These are phyloP conservation scores for Rhopalosiphum maidis DNA, from an alignment of 1,140 invertebrate genomes.

Conservation along the genomic window DNA sequence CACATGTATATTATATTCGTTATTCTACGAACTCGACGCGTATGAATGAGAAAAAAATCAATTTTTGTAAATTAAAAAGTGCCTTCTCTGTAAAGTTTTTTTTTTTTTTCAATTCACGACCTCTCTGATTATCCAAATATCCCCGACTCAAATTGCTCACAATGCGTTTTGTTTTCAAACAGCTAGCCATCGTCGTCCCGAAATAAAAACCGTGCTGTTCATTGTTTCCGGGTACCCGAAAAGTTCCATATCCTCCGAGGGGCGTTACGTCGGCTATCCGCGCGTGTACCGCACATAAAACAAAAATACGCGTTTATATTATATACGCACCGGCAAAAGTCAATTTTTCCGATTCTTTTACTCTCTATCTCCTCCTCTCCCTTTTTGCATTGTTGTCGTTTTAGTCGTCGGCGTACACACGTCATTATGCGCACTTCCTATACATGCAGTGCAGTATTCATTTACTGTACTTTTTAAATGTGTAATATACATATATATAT, in stretches of 20 bases:
- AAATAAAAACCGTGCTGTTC: constrained; percentile 11
- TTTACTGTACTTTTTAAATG: background rate
- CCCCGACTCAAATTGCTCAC: constrained; percentile 6
- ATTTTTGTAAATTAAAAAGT: constrained; percentile 40
- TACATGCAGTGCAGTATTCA: background rate
- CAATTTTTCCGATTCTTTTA: background rate
- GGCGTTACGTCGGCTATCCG: background rate
- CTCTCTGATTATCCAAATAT: constrained; percentile 30
- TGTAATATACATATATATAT: too few species aligned
- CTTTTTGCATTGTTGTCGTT: background rate
- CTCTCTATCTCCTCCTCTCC: background rate
- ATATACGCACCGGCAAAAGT: background rate
- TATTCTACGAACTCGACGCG: background rate
- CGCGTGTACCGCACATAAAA: background rate
- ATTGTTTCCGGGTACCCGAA: constrained; percentile 33
- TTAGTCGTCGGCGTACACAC: background rate
- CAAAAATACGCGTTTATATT: background rate
- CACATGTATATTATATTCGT: background rate
- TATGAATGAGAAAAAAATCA: constrained; percentile 13
- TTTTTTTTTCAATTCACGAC: background rate
- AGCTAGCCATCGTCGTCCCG: background rate
- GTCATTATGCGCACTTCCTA: background rate
- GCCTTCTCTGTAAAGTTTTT: background rate
- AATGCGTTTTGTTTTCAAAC: constrained; percentile 38
- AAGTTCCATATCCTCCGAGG: constrained; percentile 21